A percentile compares a stretch with the other conserved stretches of the same genome.
Evolutionary conservation across 2,113 vertebrate species (phyloP).

Genomic region (Pluvialis apricaria): DNA sequence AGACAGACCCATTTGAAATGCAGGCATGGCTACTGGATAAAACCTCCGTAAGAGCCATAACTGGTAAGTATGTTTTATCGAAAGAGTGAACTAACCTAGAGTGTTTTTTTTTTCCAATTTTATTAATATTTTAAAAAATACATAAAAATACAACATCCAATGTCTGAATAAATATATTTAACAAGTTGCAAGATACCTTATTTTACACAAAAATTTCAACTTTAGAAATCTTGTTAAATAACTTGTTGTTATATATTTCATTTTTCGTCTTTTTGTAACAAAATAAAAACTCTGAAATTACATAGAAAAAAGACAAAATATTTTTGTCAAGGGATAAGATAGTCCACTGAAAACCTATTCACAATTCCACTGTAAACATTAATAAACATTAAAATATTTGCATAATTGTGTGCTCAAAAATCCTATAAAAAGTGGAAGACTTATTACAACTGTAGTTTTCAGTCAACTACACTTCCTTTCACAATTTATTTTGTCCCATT

Average conservation of each 20-base stretch:
- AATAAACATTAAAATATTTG: slow-evolving; percentile 90
- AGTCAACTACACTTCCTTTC: slow-evolving; percentile 91
- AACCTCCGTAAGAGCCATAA: slow-evolving; percentile 64
- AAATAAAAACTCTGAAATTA: slow-evolving; percentile 99
- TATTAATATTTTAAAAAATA: slow-evolving; percentile 92
- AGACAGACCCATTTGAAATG: slow-evolving; percentile 20
- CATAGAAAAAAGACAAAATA: slow-evolving; percentile 96
- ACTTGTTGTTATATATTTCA: slow-evolving; percentile 90
- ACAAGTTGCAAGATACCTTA: slow-evolving; percentile 93
- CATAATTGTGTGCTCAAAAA: slow-evolving; percentile 92
- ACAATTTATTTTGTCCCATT: slow-evolving; percentile 91
- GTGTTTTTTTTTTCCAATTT: slow-evolving; percentile 80
- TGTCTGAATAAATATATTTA: slow-evolving; percentile 98
- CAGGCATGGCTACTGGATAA: slow-evolving; percentile 28
- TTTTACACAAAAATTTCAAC: slow-evolving; percentile 92
- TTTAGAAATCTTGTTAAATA: slow-evolving; percentile 95
- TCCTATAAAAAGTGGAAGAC: slow-evolving; percentile 94
- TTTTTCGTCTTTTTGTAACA: slow-evolving; percentile 92
- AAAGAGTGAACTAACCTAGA: slow-evolving; percentile 82
- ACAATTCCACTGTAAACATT: slow-evolving; percentile 93
- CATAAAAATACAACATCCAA: slow-evolving; percentile 93
- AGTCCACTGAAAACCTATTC: slow-evolving; percentile 94
- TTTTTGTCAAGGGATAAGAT: slow-evolving; percentile 90
- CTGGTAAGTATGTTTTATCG: slow-evolving; percentile 64
- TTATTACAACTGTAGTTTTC: slow-evolving; percentile 87